Evolutionary conservation across 2,797 vertebrate species (phyloP).

Genomic region (Choloepus didactylus): DNA sequence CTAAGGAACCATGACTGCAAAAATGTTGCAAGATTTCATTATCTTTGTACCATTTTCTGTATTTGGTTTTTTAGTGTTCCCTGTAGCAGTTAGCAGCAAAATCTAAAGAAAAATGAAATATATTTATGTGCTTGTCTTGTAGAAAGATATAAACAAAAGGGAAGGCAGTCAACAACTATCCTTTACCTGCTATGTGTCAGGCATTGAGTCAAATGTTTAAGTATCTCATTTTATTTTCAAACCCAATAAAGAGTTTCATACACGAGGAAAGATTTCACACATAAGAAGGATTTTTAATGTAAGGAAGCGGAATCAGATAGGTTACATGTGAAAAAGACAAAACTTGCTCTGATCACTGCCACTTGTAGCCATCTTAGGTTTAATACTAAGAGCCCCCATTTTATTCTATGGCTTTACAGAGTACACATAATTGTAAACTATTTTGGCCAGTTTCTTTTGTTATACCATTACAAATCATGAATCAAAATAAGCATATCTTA

Average conservation of each 20-base stretch:
- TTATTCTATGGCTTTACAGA: background rate
- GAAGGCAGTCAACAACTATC: constrained; percentile 15
- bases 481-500: constrained; percentile 36
- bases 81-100: background rate
- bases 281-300: background rate
- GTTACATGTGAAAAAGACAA: constrained; percentile 44
- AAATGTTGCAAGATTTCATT: background rate
- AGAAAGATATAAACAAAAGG: background rate
- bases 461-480: background rate
- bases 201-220: background rate
- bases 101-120: background rate
- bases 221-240: constrained; percentile 19
- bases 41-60: constrained; percentile 1
- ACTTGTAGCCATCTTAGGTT: background rate
- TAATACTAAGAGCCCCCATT: constrained; percentile 4
- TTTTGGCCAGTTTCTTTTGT: constrained; percentile 9
- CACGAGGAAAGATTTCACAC: background rate
- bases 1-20: background rate
- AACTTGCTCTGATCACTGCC: background rate
- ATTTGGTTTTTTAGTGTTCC: constrained; percentile 40
- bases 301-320: background rate
- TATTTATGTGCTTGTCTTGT: background rate
- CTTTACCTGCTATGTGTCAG: background rate
- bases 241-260: background rate
- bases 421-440: background rate